Evolutionary conservation across 2,113 vertebrate species (phyloP).

Genomic region (Nothocercus nigrocapillus): DNA sequence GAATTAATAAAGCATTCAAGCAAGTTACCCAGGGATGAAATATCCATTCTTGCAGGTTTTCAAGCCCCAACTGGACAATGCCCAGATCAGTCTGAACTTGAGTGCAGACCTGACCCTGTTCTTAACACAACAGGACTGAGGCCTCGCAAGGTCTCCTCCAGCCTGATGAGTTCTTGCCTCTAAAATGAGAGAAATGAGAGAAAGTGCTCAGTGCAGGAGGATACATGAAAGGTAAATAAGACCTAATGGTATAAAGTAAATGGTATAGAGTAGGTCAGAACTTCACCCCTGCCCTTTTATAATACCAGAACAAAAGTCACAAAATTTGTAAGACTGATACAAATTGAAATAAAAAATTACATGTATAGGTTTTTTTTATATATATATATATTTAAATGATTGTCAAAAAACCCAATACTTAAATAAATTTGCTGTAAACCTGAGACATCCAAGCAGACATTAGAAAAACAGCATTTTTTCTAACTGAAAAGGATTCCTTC

Average conservation of each 20-base stretch:
- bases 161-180: background rate
- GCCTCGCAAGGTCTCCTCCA: accelerated
- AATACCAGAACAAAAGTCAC: background rate
- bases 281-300: accelerated
- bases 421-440: background rate
- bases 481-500: background rate
- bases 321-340: background rate
- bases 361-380: background rate
- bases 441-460: background rate
- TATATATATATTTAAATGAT: background rate
- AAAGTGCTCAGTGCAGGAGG: background rate
- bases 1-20: background rate
- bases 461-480: background rate
- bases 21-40: background rate
- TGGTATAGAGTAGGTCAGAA: background rate
- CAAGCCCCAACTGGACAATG: background rate
- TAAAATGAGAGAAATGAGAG: background rate
- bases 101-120: background rate
- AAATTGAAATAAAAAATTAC: background rate
- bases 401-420: background rate
- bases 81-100: background rate
- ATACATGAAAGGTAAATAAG: background rate
- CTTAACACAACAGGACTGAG: background rate
- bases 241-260: background rate
- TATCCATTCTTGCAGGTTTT: background rate